Base-by-base conservation (phyloP, 2,797 vertebrate species). In the Amphiprion clarkii region DNA sequence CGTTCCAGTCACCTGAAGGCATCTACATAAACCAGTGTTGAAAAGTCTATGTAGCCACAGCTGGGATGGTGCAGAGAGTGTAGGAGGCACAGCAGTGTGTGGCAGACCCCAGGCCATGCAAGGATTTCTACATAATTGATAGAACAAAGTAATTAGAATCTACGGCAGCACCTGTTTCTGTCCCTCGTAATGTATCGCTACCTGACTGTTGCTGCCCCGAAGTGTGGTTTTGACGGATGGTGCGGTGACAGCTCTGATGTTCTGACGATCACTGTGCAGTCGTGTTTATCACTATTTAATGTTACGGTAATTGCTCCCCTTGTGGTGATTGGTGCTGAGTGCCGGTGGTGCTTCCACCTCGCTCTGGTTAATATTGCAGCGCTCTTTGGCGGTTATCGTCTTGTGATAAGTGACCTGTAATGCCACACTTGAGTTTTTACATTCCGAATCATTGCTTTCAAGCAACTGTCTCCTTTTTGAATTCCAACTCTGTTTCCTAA, bases 71-170 rank as follows among this genome's bases (percentile, higher is more conserved):
- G 87, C 67, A 76, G 75, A 46, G 74, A 66, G 86, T 82, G 85
- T 76, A 80, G 85, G 84, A 82, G 81, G 85, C 79, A 74, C 83
- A 87, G 79, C 68, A 76, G 85, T 80, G 88, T 82, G 87, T 82
- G 78, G 67, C 76, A 78, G 77, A 92, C 93, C 87, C 84, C 83
- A 16, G 90, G 90, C 88, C 82, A 88, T 90, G 86, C 84, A 86
- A 77, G 84, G 83, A 80, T 92, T 83, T 88, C 75, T 88, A 87
- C 92, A 94, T 95, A 95, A 95, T 94, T 95, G 92, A 95, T 95
- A 91, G 93, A 94, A 91, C 79, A 91, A 92, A 91, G 92, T 95
- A 93, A 95, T 95, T 94, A 94, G 83, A 89, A 90, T 90, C 87
- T 89, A 91, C 71, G 77, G 78, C 56, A 88, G 89, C 95, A 95